Evolutionary conservation across 1,140 invertebrate genomes (phyloP).

Genomic region (Laupala kohalensis): DNA sequence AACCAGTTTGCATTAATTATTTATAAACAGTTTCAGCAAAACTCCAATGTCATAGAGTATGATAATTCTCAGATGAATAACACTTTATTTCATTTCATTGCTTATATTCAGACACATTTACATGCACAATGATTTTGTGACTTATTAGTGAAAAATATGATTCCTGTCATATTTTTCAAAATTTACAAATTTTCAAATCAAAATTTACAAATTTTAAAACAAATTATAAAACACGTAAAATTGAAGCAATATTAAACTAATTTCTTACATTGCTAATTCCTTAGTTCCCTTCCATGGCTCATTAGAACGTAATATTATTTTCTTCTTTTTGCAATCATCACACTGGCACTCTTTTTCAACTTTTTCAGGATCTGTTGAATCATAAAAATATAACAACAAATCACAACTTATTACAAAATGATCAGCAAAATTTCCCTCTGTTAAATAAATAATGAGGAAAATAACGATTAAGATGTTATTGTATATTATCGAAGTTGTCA

Average conservation of each 20-base stretch:
- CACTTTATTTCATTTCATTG: not conserved
- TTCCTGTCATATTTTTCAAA: not conserved
- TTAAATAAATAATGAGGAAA: too few relatives aligned
- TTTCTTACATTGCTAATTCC: conserved; percentile 26
- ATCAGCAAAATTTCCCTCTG: too few relatives aligned
- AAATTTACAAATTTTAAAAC: not conserved
- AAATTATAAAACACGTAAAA: not conserved
- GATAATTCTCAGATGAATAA: not conserved
- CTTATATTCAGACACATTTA: too few relatives aligned
- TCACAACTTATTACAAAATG: too few relatives aligned
- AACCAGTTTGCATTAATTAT: too few relatives aligned
- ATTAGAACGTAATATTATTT: conserved; percentile 58
- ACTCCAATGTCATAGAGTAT: too few relatives aligned
- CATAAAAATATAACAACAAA: too few relatives aligned
- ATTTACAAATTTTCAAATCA: not conserved
- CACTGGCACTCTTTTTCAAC: conserved; percentile 71
- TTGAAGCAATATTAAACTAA: not conserved
- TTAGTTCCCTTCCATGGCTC: conserved; percentile 80
- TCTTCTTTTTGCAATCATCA: conserved; percentile 74
- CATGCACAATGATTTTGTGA: too few relatives aligned
- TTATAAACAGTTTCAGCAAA: too few relatives aligned
- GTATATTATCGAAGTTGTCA: not conserved
- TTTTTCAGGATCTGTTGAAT: conserved; percentile 52
- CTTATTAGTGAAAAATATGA: not conserved
- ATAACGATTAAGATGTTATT: not conserved